phyloP scores from a whole-genome alignment of 2,113 vertebrate genomes.

The Campylomormyrus numenius region DNA sequence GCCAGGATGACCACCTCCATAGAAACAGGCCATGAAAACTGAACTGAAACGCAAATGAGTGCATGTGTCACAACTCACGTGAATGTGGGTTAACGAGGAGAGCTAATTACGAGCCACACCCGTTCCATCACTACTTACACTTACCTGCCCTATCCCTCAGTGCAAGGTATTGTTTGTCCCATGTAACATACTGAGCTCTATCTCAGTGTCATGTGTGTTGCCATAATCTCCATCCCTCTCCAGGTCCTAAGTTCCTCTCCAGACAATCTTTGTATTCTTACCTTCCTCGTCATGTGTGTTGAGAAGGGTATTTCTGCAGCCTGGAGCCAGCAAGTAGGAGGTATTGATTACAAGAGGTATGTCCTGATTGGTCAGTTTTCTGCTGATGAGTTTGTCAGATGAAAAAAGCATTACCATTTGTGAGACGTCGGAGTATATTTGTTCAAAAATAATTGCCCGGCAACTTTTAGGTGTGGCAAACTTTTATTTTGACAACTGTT shows the following conservation, averaged over 20 bases:
- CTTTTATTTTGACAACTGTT: not conserved
- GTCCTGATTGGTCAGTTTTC: not conserved
- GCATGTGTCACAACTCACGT: not conserved
- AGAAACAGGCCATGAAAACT: not conserved
- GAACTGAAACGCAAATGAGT: not conserved
- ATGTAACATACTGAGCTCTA: not conserved
- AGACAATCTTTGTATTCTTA: not conserved
- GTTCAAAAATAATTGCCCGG: no score
- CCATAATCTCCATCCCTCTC: not conserved
- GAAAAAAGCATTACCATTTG: no score
- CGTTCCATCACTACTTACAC: not conserved
- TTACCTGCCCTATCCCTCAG: not conserved
- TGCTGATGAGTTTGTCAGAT: not conserved
- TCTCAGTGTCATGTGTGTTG: not conserved
- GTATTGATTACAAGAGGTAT: not conserved
- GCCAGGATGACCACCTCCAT: not conserved
- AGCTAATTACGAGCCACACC: not conserved
- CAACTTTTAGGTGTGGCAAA: not conserved
- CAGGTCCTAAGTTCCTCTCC: not conserved
- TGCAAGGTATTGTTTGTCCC: not conserved
- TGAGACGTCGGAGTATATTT: no score
- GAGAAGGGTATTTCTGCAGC: not conserved
- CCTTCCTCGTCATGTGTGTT: not conserved
- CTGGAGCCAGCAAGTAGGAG: not conserved
- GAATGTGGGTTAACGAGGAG: not conserved